These are phyloP conservation scores for Trachurus trachurus DNA, from an alignment of 2,797 vertebrate genomes.

Conservation along the genomic window DNA sequence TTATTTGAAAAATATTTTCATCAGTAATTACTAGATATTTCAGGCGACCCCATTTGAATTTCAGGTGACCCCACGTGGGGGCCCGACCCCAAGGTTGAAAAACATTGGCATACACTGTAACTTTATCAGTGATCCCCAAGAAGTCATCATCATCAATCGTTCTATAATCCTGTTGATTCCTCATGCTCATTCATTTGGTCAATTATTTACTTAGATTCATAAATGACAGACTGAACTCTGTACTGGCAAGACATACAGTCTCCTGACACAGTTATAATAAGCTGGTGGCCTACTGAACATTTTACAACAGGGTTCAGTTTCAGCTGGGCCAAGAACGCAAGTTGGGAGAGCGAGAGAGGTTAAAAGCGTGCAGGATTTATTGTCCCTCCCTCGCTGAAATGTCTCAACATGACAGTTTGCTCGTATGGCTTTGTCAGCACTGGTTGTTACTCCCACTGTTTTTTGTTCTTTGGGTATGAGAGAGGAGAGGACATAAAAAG, in stretches of 20 bases:
- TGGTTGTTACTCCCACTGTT: not conserved
- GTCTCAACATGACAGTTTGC: not conserved
- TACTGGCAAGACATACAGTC: not conserved
- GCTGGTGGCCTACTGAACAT: not conserved
- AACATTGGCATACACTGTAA: not conserved
- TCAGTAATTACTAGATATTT: too few species aligned
- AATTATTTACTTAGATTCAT: not conserved
- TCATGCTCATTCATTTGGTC: not conserved
- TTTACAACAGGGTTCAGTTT: conserved; percentile 2
- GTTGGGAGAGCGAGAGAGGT: not conserved
- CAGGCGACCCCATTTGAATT: too few species aligned
- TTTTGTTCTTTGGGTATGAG: conserved; percentile 2
- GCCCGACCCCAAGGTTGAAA: too few species aligned
- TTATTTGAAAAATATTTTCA: too few species aligned
- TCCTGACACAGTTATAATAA: not conserved
- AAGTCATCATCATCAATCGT: not conserved
- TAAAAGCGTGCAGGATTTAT: not conserved
- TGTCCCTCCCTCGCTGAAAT: not conserved
- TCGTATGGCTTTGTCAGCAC: not conserved
- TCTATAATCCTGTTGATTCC: not conserved
- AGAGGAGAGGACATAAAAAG: not conserved
- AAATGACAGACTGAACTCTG: not conserved
- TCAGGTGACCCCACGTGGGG: too few species aligned
- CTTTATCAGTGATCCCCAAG: not conserved
- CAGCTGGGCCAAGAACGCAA: not conserved